A percentile compares a stretch with the other conserved stretches of the same genome.
These are phyloP conservation scores for Platalea minor DNA, from an alignment of 2,797 vertebrate species.

Conservation along the genomic window DNA sequence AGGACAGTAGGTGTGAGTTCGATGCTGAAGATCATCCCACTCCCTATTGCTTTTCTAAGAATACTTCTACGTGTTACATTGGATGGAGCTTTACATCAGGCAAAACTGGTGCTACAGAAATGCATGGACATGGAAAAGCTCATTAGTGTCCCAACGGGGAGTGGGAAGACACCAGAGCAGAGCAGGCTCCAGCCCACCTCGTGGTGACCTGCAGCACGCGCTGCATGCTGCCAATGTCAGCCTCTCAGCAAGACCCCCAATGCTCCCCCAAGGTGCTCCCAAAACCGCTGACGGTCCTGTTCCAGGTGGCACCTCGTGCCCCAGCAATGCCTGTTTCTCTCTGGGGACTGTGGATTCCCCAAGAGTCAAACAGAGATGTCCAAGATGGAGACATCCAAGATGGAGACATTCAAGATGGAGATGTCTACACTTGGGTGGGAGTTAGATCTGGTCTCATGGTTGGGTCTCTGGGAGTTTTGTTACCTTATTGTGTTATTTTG, in stretches of 20 bases:
- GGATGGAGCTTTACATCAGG: background rate
- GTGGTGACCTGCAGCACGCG: rapidly evolving
- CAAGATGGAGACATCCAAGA: too few relatives aligned
- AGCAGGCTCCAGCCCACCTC: background rate
- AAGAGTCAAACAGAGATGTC: background rate
- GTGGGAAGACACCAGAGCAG: background rate
- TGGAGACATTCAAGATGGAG: background rate
- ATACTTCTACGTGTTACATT: rapidly evolving
- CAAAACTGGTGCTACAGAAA: background rate
- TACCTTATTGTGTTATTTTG: background rate
- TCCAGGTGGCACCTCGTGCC: background rate
- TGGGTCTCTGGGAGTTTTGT: background rate
- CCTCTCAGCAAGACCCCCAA: background rate
- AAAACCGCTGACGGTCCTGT: rapidly evolving
- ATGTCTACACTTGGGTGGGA: background rate
- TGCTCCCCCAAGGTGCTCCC: background rate
- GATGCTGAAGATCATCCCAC: rapidly evolving
- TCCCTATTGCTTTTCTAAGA: background rate
- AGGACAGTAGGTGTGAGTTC: background rate
- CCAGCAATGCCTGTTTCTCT: background rate
- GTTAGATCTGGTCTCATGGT: background rate
- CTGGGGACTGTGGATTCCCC: background rate
- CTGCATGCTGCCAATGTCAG: background rate
- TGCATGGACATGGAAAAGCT: rapidly evolving
- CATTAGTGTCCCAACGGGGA: rapidly evolving